A percentile compares a stretch with the other conserved stretches of the same genome.
Conservation (phyloP, 1,140 invertebrate genomes). For the Uloborus diversus region DNA sequence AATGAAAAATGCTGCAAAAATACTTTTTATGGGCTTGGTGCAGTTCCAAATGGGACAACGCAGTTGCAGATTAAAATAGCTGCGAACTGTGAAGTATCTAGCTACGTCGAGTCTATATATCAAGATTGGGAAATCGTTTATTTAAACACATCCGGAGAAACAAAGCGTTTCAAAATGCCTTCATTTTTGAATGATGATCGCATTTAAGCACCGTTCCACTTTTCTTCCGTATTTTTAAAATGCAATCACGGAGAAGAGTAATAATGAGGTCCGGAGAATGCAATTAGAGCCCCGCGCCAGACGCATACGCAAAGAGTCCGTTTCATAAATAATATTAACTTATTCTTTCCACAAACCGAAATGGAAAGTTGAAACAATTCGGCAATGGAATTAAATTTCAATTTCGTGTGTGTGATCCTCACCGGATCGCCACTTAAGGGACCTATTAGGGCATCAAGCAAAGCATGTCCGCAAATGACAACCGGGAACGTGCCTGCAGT, state of each 20-base stretch:
- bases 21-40: too few relatives aligned
- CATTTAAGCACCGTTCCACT: conserved; percentile 46
- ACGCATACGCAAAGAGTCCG: conserved; percentile 12
- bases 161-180: neutral
- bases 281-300: neutral
- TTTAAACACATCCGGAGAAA: too few relatives aligned
- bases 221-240: conserved; percentile 33
- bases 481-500: conserved; percentile 23
- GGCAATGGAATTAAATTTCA: conserved; percentile 33
- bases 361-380: conserved; percentile 24
- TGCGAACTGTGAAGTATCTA: too few relatives aligned
- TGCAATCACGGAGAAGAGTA: conserved; percentile 20
- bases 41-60: too few relatives aligned
- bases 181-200: conserved; percentile 18
- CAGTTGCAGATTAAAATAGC: too few relatives aligned
- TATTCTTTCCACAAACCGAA: neutral
- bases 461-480: conserved; percentile 29
- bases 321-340: conserved; percentile 12
- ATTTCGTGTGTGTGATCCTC: neutral
- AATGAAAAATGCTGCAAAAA: too few relatives aligned
- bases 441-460: conserved; percentile 28
- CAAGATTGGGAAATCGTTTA: too few relatives aligned
- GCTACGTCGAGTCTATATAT: too few relatives aligned
- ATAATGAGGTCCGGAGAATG: neutral
- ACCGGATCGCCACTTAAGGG: neutral